Conservation (phyloP, 2,113 vertebrate genomes). For the Carollia perspicillata region DNA sequence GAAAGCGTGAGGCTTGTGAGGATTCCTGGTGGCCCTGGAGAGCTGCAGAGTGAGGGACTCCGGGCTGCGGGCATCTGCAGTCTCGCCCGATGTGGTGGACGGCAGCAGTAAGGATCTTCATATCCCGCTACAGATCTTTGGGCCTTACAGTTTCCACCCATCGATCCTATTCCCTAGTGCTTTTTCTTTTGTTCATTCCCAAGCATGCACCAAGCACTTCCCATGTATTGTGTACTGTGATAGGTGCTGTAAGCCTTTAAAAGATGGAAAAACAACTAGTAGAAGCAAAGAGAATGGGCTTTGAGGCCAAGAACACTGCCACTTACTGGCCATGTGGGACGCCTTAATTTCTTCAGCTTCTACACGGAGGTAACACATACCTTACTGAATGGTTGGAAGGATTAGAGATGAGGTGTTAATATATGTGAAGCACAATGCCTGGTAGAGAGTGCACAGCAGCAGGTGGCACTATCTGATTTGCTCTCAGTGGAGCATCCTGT, state of each 20-base stretch:
- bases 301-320: not conserved
- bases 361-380: not conserved
- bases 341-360: not conserved
- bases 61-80: not conserved
- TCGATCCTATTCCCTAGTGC: not conserved
- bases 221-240: not conserved
- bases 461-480: not conserved
- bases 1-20: not conserved
- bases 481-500: not conserved
- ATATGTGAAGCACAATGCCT: not conserved
- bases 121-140: not conserved
- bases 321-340: not conserved
- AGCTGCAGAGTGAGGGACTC: not conserved
- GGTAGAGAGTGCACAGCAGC: not conserved
- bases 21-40: fast-evolving
- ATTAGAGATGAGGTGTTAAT: not conserved
- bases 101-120: not conserved
- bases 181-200: not conserved
- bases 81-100: not conserved
- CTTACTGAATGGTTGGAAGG: not conserved
- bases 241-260: not conserved
- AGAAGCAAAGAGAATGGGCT: conserved; percentile 20
- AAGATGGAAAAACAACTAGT: not conserved
- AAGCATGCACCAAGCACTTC: not conserved
- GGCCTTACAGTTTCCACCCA: not conserved